Conservation (phyloP, 2,113 vertebrate genomes). For the Actenoides hombroni region DNA sequence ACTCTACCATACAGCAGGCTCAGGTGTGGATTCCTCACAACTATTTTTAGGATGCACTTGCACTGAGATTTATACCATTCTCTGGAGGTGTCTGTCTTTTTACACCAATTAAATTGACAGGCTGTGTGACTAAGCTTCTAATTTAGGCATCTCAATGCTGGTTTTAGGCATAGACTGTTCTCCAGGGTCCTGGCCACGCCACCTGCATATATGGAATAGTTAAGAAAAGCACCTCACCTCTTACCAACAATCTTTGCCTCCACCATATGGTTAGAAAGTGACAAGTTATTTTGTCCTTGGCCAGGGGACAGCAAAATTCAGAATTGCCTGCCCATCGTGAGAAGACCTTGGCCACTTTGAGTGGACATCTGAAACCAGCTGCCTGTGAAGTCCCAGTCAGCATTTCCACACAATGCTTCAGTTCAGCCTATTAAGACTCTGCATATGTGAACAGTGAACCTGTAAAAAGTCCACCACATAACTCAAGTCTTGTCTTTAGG, state of each 20-base stretch:
- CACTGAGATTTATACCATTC: constrained; percentile 5
- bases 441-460: background rate
- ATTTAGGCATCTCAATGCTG: background rate
- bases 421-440: background rate
- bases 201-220: background rate
- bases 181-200: background rate
- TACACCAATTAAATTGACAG: background rate
- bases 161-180: constrained; percentile 24
- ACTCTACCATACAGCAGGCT: background rate
- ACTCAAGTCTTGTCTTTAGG: background rate
- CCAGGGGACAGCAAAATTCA: background rate
- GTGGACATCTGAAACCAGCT: background rate
- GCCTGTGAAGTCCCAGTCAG: background rate
- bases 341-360: background rate
- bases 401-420: background rate
- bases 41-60: background rate
- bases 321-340: background rate
- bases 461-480: fast-evolving
- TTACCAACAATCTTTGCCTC: background rate
- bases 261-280: background rate
- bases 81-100: constrained; percentile 17
- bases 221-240: background rate
- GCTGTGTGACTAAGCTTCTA: constrained; percentile 38
- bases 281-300: background rate
- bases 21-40: background rate